Evolutionary conservation across 2,797 vertebrate genomes (phyloP).

Genomic region (Zenarchopterus dispar): DNA sequence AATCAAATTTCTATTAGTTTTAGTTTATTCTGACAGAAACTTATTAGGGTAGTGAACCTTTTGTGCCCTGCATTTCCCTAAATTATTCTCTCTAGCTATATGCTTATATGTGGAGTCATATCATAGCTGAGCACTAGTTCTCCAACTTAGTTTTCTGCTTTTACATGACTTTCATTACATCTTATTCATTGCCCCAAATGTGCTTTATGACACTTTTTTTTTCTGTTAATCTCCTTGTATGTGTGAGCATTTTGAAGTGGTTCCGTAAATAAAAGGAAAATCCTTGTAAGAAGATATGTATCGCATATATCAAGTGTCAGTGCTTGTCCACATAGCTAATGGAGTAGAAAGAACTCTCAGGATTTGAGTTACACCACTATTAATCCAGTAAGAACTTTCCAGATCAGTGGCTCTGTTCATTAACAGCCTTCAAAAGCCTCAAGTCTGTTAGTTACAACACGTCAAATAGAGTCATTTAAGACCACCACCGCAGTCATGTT

Average conservation of each 20-base stretch:
- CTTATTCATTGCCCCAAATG: slow-evolving; percentile 33
- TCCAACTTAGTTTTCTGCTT: slow-evolving; percentile 14
- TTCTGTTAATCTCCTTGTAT: slow-evolving; percentile 4
- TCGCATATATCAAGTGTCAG: slow-evolving; percentile 66
- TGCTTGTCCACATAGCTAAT: slow-evolving; percentile 61
- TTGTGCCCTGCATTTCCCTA: slow-evolving; percentile 11
- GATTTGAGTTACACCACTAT: slow-evolving; percentile 67
- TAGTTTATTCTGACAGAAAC: slow-evolving; percentile 30
- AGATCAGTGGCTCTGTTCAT: slow-evolving; percentile 72
- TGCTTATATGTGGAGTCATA: not conserved
- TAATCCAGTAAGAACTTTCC: slow-evolving; percentile 75
- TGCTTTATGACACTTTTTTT: slow-evolving; percentile 24
- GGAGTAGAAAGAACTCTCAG: slow-evolving; percentile 61
- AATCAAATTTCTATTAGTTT: slow-evolving; percentile 32
- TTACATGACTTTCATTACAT: slow-evolving; percentile 43
- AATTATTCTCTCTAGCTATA: slow-evolving; percentile 17
- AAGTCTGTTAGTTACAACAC: slow-evolving; percentile 67
- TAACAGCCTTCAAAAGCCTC: slow-evolving; percentile 68
- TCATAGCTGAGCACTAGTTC: slow-evolving; percentile 21
- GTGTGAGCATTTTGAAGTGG: slow-evolving; percentile 11
- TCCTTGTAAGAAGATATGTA: slow-evolving; percentile 60
- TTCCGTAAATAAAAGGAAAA: slow-evolving; percentile 47
- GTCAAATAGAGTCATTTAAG: slow-evolving; percentile 73
- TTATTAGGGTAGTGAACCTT: slow-evolving; percentile 29
- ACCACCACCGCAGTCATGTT: slow-evolving; percentile 46